These are phyloP conservation scores for Bellardia pandia DNA, from an alignment of 2,888 invertebrate species.

Conservation along the genomic window DNA sequence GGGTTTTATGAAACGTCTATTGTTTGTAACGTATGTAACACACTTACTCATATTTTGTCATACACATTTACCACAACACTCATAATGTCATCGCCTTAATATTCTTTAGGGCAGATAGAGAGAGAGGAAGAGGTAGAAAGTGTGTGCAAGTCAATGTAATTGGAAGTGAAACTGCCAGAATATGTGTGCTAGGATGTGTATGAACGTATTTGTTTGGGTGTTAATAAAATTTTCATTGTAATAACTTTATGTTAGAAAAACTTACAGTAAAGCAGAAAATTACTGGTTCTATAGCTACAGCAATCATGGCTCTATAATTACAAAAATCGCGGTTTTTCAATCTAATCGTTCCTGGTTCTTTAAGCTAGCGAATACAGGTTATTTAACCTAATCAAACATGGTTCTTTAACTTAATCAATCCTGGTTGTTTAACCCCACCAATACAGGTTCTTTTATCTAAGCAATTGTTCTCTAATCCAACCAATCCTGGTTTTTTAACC, in stretches of 20 bases:
- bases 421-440: too few relatives aligned
- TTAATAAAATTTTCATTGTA: slow-evolving; percentile 25
- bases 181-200: not conserved
- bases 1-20: not conserved
- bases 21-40: slow-evolving; percentile 1
- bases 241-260: not conserved
- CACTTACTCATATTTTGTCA: not conserved
- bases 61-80: not conserved
- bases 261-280: slow-evolving; percentile 7
- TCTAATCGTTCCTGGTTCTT: too few relatives aligned
- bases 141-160: not conserved
- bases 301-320: too few relatives aligned
- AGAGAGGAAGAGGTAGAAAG: not conserved
- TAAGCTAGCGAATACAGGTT: too few relatives aligned
- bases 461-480: too few relatives aligned
- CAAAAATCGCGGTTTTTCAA: too few relatives aligned
- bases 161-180: not conserved
- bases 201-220: not conserved
- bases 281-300: too few relatives aligned
- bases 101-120: slow-evolving; percentile 51
- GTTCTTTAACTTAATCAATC: too few relatives aligned
- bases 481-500: too few relatives aligned
- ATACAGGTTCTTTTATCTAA: too few relatives aligned
- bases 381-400: too few relatives aligned
- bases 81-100: slow-evolving; percentile 17